A percentile compares a stretch with the other conserved stretches of the same genome.
phyloP scores from a whole-genome alignment of 2,113 vertebrate genomes.

The Percina caprodes region DNA sequence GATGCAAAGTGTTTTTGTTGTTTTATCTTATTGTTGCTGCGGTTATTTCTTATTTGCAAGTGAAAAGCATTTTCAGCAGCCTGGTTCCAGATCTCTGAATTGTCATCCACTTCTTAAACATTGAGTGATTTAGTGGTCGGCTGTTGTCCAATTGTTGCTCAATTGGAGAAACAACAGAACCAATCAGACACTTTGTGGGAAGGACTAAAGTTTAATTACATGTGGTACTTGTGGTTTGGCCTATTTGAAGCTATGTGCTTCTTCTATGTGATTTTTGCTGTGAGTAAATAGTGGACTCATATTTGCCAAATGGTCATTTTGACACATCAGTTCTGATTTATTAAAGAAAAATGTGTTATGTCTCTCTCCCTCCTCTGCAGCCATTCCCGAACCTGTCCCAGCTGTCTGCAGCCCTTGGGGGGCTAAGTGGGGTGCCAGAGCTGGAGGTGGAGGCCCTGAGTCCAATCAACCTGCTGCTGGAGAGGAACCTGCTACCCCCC shows the following conservation, averaged over 20 bases:
- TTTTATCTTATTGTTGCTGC: neutral
- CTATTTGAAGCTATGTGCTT: too few species aligned
- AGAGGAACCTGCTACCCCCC: slow-evolving; percentile 90
- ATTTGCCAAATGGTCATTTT: neutral
- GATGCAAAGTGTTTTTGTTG: neutral
- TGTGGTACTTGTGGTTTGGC: too few species aligned
- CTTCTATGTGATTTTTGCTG: too few species aligned
- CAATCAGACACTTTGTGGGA: too few species aligned
- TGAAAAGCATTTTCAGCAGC: neutral
- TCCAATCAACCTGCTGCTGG: slow-evolving; percentile 93
- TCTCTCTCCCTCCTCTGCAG: slow-evolving; percentile 61
- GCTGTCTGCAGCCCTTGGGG: slow-evolving; percentile 91
- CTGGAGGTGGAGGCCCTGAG: slow-evolving; percentile 91
- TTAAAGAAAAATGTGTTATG: rapidly evolving
- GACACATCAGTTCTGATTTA: neutral
- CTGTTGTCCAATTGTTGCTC: too few species aligned
- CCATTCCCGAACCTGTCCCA: slow-evolving; percentile 91
- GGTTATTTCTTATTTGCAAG: neutral
- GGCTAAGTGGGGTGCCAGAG: slow-evolving; percentile 91
- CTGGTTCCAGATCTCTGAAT: too few species aligned
- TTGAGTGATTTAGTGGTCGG: neutral
- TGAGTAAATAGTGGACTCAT: too few species aligned
- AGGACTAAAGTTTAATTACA: too few species aligned
- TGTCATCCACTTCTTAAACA: neutral
- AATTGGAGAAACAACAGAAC: too few species aligned